Evolutionary conservation across 2,888 invertebrate species (phyloP), one percentile per base, ranked within the genome.

Genomic region (Drosophila antonietae): DNA sequence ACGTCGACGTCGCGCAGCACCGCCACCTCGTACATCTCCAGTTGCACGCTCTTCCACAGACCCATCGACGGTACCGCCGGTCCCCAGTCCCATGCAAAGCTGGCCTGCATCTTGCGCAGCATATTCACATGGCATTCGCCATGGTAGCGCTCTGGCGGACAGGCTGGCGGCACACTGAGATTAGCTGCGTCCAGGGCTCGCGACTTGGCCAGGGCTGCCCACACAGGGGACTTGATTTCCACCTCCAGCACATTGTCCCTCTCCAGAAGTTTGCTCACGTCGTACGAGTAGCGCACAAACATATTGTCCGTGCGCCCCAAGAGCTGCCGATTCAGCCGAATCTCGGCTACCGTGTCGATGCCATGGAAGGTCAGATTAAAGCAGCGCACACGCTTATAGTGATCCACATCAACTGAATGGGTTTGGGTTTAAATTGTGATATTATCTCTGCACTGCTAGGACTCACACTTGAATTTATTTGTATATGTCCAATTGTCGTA

Each of bases 21-120:
- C 0, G 95, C 94, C 8, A 94, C 93, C 85, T 96, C 94, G 89
- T 94, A 95, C 46, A 94, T 94, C 91, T 96, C 95, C 52, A 97
- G 91, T 68, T 93, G 94, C 1, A 95, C 95, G 28, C 94, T 92
- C 93, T 95, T 96, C 92, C 98, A 99, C 64, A 99, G 95, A 53
- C 99, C 99, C 85, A 96, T 95, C 2, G 98, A 97, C 0, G 99
- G 98, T 78, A 98, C 97, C 0, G 98, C 97, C 4, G 98, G 97
- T 8, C 99, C 99, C 99, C 99, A 99, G 92, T 99, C 99, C 99
- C 99, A 99, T 39, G 96, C 94, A 91, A 98, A 99, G 1, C 98
- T 97, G 0, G 98, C 96, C 93, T 98, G 98, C 97, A 97, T 97
- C 93, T 98, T 98, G 55, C 98, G 94, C 56, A 98, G 93, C 93